Conservation (phyloP, 2,888 invertebrate genomes). For the Conchocele bisecta region DNA sequence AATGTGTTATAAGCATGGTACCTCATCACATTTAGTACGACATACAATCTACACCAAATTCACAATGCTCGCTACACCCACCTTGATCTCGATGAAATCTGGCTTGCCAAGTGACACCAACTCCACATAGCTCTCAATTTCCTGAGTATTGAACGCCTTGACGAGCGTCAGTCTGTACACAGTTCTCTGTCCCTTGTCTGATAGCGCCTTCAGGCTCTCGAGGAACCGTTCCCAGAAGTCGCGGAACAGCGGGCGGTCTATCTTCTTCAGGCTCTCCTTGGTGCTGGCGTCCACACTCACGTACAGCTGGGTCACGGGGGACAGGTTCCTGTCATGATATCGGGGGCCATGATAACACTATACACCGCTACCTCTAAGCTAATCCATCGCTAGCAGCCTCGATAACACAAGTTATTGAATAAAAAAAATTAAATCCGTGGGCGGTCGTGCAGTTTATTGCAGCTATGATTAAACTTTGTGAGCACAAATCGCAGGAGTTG, state of each 20-base stretch:
- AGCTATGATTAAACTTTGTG: no score
- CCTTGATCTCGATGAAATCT: slow-evolving; percentile 86
- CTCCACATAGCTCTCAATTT: slow-evolving; percentile 85
- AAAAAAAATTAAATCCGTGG: no score
- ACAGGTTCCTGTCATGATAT: slow-evolving; percentile 79
- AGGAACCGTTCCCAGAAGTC: slow-evolving; percentile 86
- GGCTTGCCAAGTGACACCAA: slow-evolving; percentile 85
- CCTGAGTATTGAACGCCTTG: slow-evolving; percentile 85
- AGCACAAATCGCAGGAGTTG: no score
- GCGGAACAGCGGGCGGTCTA: slow-evolving; percentile 85
- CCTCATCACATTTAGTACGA: no score
- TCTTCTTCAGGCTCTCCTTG: slow-evolving; percentile 85
- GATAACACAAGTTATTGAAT: no score
- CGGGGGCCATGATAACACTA: background rate
- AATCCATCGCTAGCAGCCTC: background rate
- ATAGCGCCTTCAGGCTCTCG: slow-evolving; percentile 84
- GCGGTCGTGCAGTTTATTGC: no score
- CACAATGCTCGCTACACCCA: no score
- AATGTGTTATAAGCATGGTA: no score
- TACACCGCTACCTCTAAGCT: no score
- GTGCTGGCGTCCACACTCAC: slow-evolving; percentile 86
- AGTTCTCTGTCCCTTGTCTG: slow-evolving; percentile 85
- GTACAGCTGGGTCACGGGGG: slow-evolving; percentile 86
- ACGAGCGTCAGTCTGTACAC: slow-evolving; percentile 86
- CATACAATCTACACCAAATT: no score